Conservation (phyloP, 2,888 invertebrate species). For the Eupithecia vulgata region DNA sequence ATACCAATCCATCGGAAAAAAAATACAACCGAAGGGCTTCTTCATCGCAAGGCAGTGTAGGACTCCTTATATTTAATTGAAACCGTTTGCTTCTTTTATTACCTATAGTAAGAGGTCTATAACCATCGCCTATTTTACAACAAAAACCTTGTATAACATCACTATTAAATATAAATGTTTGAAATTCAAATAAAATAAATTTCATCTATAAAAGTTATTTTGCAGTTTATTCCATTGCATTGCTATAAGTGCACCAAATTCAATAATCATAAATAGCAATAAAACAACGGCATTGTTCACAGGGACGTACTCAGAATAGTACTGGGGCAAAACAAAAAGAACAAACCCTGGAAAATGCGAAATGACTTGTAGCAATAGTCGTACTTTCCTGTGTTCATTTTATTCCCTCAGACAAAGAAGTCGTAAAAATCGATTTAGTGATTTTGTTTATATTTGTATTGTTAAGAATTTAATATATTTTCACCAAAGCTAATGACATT, state of each 20-base stretch:
- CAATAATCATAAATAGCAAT: slow-evolving; percentile 42
- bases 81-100: neutral
- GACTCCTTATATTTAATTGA: neutral
- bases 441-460: too few species aligned
- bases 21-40: too few species aligned
- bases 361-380: neutral
- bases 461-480: too few species aligned
- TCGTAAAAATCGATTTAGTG: too few species aligned
- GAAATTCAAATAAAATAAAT: slow-evolving; percentile 5
- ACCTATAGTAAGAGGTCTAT: neutral
- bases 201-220: slow-evolving; percentile 7
- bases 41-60: neutral
- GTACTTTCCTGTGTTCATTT: neutral
- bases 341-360: neutral
- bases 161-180: neutral
- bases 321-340: neutral
- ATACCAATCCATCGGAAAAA: too few species aligned
- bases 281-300: slow-evolving; percentile 48
- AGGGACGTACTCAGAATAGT: slow-evolving; percentile 15
- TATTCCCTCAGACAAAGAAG: neutral
- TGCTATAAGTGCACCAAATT: slow-evolving; percentile 35
- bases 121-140: neutral
- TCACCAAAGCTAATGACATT: too few species aligned
- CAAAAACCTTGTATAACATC: neutral
- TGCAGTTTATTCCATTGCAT: slow-evolving; percentile 12